A percentile compares a stretch with the other conserved stretches of the same genome.
Conservation (phyloP, 2,888 invertebrate species). For the Pherbina coryleti region DNA sequence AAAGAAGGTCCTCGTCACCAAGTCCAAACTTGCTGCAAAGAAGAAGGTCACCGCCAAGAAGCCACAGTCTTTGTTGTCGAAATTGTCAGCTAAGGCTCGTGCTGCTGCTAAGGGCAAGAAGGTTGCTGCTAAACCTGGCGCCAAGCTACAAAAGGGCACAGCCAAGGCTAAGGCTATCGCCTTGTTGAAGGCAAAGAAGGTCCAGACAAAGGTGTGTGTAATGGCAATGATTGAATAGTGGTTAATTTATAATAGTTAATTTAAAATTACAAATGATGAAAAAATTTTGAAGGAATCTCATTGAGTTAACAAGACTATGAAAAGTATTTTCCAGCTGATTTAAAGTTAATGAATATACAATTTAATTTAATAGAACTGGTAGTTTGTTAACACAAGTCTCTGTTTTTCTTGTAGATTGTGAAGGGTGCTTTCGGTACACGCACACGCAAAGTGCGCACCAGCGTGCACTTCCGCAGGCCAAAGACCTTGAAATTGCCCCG, state of each 20-base stretch:
- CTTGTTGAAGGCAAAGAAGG: conserved; percentile 84
- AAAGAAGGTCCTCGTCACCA: conserved; percentile 65
- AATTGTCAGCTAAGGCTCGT: conserved; percentile 69
- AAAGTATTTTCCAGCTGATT: conserved; percentile 41
- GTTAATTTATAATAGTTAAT: no score
- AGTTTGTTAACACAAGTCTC: not conserved
- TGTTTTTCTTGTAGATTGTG: conserved; percentile 76
- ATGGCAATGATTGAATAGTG: not conserved
- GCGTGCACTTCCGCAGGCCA: conserved; percentile 95
- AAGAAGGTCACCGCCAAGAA: conserved; percentile 66
- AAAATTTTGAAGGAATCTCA: conserved; percentile 73
- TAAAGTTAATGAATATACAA: not conserved
- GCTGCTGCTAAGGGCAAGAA: conserved; percentile 66
- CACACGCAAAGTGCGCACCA: conserved; percentile 90
- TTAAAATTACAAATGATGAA: not conserved
- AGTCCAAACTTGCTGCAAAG: conserved; percentile 66
- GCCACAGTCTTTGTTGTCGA: conserved; percentile 67
- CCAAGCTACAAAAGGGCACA: conserved; percentile 71
- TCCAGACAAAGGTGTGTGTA: conserved; percentile 82
- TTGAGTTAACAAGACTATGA: conserved; percentile 64
- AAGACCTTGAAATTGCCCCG: conserved; percentile 92
- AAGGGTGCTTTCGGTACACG: conserved; percentile 93
- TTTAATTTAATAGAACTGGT: not conserved
- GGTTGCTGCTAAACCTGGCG: conserved; percentile 61
- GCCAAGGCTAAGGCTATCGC: conserved; percentile 73